Conservation (phyloP, 92 coral and sea anemone genomes). For the Muricea muricata region DNA sequence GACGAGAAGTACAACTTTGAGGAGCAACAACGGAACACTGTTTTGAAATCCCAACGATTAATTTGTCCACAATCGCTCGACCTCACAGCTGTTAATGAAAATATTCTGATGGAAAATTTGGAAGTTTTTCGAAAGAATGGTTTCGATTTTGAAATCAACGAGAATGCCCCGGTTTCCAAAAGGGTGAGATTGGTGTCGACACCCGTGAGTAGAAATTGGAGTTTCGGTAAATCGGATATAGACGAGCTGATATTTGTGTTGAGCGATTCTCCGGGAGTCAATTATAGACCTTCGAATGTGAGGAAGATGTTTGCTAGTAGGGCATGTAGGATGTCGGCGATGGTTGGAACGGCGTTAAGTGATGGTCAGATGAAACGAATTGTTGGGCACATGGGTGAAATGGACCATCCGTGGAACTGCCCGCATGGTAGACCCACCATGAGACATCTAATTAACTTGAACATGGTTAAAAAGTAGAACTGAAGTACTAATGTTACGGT, state of each 20-base stretch:
- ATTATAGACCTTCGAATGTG: slow-evolving; percentile 89
- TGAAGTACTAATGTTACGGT: too few relatives aligned
- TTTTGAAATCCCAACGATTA: slow-evolving; percentile 79
- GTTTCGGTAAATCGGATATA: slow-evolving; percentile 90
- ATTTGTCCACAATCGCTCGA: slow-evolving; percentile 84
- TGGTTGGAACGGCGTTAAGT: slow-evolving; percentile 91
- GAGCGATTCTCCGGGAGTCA: slow-evolving; percentile 91
- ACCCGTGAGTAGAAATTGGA: slow-evolving; percentile 91
- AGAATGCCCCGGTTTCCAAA: slow-evolving; percentile 74
- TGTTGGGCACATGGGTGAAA: slow-evolving; percentile 83
- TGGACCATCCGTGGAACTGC: slow-evolving; percentile 98
- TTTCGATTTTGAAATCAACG: slow-evolving; percentile 88
- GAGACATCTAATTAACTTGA: slow-evolving; percentile 89
- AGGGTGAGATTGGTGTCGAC: slow-evolving; percentile 74
- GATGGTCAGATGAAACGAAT: slow-evolving; percentile 79
- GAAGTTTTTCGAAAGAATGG: slow-evolving; percentile 92
- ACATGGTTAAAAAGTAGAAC: slow-evolving; percentile 65
- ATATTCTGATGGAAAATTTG: slow-evolving; percentile 82
- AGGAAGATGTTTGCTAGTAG: slow-evolving; percentile 98
- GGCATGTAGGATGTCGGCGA: slow-evolving; percentile 94
- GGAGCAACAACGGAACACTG: slow-evolving; percentile 76
- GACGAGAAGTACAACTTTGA: slow-evolving; percentile 97
- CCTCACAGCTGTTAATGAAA: slow-evolving; percentile 87
- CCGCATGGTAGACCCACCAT: slow-evolving; percentile 99
- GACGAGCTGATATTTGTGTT: slow-evolving; percentile 93